Conservation (phyloP, 2,113 vertebrate species). For the Pogona vitticeps region DNA sequence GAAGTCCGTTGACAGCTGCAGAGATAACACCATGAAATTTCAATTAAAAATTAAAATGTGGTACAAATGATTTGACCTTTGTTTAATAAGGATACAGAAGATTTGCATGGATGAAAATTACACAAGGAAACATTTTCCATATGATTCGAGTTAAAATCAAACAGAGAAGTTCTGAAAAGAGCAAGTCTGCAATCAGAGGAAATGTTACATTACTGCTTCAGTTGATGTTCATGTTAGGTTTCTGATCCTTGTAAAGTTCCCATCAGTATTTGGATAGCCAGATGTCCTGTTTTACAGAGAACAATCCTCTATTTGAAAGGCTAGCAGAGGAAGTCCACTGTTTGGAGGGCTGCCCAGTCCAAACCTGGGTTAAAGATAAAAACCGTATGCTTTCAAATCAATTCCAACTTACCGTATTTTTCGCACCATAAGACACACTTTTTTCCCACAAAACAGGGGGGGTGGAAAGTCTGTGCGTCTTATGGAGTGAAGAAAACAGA, state of each 20-base stretch:
- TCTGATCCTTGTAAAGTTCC: neutral
- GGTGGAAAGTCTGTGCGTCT: no score
- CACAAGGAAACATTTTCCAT: constrained; percentile 34
- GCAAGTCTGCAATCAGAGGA: neutral
- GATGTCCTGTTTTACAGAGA: no score
- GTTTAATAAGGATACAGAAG: constrained; percentile 41
- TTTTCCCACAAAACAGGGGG: no score
- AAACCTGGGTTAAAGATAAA: no score
- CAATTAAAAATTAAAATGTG: constrained; percentile 64
- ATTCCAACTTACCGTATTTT: no score
- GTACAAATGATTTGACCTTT: constrained; percentile 64
- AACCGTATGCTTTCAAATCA: no score
- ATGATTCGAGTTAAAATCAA: rapidly evolving
- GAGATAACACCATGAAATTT: constrained; percentile 68
- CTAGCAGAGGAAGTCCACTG: no score
- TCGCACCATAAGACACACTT: no score
- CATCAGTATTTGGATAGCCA: neutral
- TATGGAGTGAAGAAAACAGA: no score
- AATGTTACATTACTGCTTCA: neutral
- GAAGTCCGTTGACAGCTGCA: constrained; percentile 49
- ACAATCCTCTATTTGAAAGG: no score
- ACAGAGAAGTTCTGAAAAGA: constrained; percentile 5
- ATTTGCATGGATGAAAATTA: constrained; percentile 6
- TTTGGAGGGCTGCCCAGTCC: no score
- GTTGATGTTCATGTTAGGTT: neutral